phyloP scores from a whole-genome alignment of 35 echinoderm and acorn worm genomes.

The Ophioderma brevispina region DNA sequence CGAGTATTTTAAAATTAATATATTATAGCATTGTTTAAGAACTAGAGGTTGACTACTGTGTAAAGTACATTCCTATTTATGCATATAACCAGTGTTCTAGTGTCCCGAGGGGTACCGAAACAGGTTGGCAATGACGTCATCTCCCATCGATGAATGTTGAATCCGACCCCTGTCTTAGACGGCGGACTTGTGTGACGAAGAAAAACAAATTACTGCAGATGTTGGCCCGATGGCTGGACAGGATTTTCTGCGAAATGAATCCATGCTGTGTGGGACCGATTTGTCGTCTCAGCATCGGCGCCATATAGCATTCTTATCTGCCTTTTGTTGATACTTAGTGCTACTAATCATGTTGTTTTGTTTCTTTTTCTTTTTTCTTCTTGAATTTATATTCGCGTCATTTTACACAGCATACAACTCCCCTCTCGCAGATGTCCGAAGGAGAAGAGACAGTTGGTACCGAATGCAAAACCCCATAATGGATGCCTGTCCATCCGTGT shows the following conservation, averaged over 20 bases:
- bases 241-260: slow-evolving; percentile 41
- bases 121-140: not conserved
- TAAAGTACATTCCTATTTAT: too few relatives aligned
- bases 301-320: slow-evolving; percentile 68
- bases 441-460: not conserved
- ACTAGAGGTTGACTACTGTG: too few relatives aligned
- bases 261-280: not conserved
- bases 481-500: slow-evolving; percentile 41
- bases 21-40: too few relatives aligned
- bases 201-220: not conserved
- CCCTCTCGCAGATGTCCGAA: not conserved
- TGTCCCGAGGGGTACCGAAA: not conserved
- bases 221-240: slow-evolving; percentile 25
- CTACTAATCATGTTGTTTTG: not conserved
- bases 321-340: slow-evolving; percentile 79
- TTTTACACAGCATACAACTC: not conserved
- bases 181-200: slow-evolving; percentile 44
- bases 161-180: slow-evolving; percentile 56
- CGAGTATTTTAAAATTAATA: too few relatives aligned
- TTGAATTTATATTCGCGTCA: not conserved
- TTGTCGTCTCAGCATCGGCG: slow-evolving; percentile 32
- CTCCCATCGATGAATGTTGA: slow-evolving; percentile 26
- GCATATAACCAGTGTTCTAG: too few relatives aligned
- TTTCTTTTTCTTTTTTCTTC: not conserved
- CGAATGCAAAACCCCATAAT: slow-evolving; percentile 6